These are phyloP conservation scores for Folsomia candida DNA, from an alignment of 2,888 invertebrate genomes.

Conservation along the genomic window DNA sequence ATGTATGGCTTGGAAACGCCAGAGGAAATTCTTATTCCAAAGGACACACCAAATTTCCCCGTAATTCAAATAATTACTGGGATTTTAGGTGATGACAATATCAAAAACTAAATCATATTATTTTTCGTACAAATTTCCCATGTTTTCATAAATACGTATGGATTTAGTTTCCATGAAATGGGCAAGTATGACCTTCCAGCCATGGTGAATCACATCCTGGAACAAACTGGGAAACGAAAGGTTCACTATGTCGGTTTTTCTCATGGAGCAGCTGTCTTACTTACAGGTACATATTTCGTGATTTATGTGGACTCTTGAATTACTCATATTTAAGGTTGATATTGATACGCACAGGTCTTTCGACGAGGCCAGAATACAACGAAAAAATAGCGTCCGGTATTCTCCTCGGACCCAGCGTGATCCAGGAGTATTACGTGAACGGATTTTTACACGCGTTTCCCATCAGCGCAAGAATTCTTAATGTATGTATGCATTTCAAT, in stretches of 20 bases:
- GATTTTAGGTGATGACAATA: constrained; percentile 23
- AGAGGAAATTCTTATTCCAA: constrained; percentile 25
- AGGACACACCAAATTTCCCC: background rate
- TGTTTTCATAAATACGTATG: too few species aligned
- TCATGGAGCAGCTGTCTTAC: constrained; percentile 28
- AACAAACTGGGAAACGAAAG: background rate
- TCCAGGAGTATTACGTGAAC: constrained; percentile 23
- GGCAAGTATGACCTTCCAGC: constrained; percentile 29
- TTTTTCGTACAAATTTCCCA: too few species aligned
- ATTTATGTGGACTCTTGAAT: too few species aligned
- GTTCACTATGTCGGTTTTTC: constrained; percentile 26
- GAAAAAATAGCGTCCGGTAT: constrained; percentile 27
- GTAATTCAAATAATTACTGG: constrained; percentile 16
- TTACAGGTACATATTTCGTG: too few species aligned
- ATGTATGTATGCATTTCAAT: constrained; percentile 6
- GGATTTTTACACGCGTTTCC: constrained; percentile 14
- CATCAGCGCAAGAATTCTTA: constrained; percentile 1
- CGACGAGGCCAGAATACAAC: constrained; percentile 19
- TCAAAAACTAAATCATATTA: too few species aligned
- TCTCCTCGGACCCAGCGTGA: constrained; percentile 25
- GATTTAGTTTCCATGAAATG: constrained; percentile 24
- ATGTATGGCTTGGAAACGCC: constrained; percentile 55
- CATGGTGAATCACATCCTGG: constrained; percentile 20
- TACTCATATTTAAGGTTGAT: too few species aligned
- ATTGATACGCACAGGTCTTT: constrained; percentile 20